Evolutionary conservation across 2,113 vertebrate genomes (phyloP).

Genomic region (Actenoides hombroni): DNA sequence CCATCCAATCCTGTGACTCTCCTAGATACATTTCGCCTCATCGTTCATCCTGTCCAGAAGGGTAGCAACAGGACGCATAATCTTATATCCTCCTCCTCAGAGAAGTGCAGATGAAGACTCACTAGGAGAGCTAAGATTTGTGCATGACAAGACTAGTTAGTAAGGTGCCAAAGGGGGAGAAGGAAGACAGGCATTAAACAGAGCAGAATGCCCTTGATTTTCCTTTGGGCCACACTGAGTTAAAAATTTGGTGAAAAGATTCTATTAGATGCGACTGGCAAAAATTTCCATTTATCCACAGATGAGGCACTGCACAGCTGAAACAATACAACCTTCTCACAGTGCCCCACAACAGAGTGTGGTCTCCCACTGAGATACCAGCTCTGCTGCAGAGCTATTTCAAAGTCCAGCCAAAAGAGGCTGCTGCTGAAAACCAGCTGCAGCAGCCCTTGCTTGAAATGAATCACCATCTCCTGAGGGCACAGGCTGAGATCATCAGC

Average conservation of each 20-base stretch:
- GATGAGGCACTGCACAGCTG: background rate
- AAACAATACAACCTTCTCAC: background rate
- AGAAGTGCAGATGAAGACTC: background rate
- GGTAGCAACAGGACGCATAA: background rate
- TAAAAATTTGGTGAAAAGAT: background rate
- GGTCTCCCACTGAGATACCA: background rate
- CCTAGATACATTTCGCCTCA: background rate
- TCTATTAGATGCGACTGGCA: background rate
- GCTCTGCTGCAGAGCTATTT: background rate
- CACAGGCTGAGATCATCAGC: background rate
- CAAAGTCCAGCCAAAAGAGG: background rate
- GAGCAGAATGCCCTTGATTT: background rate
- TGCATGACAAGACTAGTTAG: background rate
- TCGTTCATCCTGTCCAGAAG: background rate
- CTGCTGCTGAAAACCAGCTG: background rate
- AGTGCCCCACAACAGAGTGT: background rate
- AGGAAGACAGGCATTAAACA: background rate
- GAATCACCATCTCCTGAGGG: conserved; percentile 1
- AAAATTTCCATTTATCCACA: background rate
- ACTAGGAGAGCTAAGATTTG: background rate
- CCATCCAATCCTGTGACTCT: background rate
- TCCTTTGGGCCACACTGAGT: background rate
- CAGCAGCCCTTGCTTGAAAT: background rate
- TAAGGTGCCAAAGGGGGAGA: background rate
- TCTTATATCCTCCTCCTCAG: background rate